Base-by-base conservation (phyloP, 2,113 vertebrate genomes). In the Strix aluco region DNA sequence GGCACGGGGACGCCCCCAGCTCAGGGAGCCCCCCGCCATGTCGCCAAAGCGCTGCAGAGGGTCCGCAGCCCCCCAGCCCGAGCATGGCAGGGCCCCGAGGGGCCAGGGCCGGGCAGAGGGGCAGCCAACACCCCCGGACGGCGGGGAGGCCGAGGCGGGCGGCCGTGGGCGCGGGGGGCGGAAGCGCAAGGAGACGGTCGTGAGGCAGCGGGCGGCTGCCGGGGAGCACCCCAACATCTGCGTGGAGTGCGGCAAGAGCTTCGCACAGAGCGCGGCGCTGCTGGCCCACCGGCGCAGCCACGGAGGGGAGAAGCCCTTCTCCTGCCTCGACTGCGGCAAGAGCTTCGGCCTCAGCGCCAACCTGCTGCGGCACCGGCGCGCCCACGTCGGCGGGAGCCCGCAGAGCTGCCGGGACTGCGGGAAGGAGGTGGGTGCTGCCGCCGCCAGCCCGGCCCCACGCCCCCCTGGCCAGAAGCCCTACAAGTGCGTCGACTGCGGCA, bases 261-360 rank as follows among this genome's bases (percentile, higher is more conserved):
- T 98, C 75, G 94, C 92, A 47, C 90, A 96, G 82, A 97, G 96
- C 66, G 95, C 96, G 69, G 94, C 96, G 36, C 96, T 98, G 55
- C 32, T 47, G 55, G 55, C 55, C 5, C 73, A 98, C 82, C 98
- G 98, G 96, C 97, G 98, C 94, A 98, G 98, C 90, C 98, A 99
- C 86, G 98, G 98, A 0, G 98, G 98, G 40, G 98, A 98, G 92
- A 98, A 98, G 82, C 98, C 98, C 5, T 98, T 98, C 86, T 95
- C 96, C 61, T 99, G 98, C 96, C 97, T 51, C 18, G 85, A 96
- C 34, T 98, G 97, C 62, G 96, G 96, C 38, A 98, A 97, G 71
- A 93, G 92, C 23, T 97, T 97, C 84, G 42, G 95, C 95, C 20
- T 95, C 96, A 26, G 46, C 16, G 20, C 75, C 75, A 51, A 63